These are phyloP conservation scores for Siderastrea siderea DNA, from an alignment of 92 coral and sea anemone genomes.

Conservation along the genomic window DNA sequence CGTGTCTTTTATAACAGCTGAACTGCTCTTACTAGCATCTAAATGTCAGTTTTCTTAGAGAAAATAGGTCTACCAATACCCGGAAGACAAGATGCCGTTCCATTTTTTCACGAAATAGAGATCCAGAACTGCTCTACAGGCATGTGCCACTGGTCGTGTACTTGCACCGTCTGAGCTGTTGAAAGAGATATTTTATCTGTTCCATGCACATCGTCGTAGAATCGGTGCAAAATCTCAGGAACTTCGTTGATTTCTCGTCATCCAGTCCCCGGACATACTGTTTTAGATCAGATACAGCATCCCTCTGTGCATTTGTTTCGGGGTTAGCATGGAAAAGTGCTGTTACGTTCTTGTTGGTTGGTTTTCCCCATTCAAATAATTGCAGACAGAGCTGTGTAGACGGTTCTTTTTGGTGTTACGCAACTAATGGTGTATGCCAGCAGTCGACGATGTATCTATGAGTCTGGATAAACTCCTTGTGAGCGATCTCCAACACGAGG, in stretches of 20 bases:
- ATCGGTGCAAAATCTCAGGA: slow-evolving; percentile 58
- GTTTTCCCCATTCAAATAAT: neutral
- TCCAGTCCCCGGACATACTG: slow-evolving; percentile 68
- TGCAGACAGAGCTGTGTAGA: too few relatives aligned
- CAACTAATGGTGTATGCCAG: slow-evolving; percentile 42
- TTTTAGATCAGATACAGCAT: slow-evolving; percentile 41
- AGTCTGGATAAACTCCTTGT: slow-evolving; percentile 75
- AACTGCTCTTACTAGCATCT: too few relatives aligned
- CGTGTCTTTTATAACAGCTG: too few relatives aligned
- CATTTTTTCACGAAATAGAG: too few relatives aligned
- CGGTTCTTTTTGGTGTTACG: too few relatives aligned
- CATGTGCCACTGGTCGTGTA: slow-evolving; percentile 67
- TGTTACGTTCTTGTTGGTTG: slow-evolving; percentile 65
- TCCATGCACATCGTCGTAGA: slow-evolving; percentile 55
- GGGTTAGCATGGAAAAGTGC: slow-evolving; percentile 49
- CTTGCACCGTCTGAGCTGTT: slow-evolving; percentile 48
- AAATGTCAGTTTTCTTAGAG: too few relatives aligned
- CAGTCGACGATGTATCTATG: slow-evolving; percentile 65
- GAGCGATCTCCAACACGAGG: slow-evolving; percentile 67
- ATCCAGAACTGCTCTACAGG: slow-evolving; percentile 67
- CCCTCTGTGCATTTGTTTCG: neutral
- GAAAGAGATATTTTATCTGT: slow-evolving; percentile 36
- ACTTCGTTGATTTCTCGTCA: slow-evolving; percentile 40
- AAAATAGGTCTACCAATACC: too few relatives aligned
- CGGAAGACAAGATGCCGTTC: too few relatives aligned